These are phyloP conservation scores for Hyphantria cunea DNA, from an alignment of 1,140 invertebrate species.

Conservation along the genomic window DNA sequence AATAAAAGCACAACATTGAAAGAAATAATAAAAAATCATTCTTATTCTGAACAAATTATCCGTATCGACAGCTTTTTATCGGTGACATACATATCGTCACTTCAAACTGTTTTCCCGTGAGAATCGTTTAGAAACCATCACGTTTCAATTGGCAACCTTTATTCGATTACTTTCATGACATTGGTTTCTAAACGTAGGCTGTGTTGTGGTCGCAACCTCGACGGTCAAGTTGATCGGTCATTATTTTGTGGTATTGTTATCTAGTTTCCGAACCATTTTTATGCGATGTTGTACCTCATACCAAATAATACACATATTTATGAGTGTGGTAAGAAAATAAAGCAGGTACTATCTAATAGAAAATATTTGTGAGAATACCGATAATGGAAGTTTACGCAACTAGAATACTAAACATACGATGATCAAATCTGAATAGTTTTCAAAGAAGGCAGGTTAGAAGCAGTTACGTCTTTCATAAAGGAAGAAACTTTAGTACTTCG, in stretches of 20 bases:
- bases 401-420: too few relatives aligned
- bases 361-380: too few relatives aligned
- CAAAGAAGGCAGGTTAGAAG: too few relatives aligned
- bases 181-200: conserved; percentile 8
- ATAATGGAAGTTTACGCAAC: too few relatives aligned
- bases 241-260: conserved; percentile 7
- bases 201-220: conserved; percentile 5
- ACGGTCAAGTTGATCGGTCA: conserved; percentile 10
- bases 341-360: too few relatives aligned
- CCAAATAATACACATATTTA: too few relatives aligned
- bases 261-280: conserved; percentile 4
- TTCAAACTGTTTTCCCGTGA: conserved; percentile 5
- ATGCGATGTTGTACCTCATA: too few relatives aligned
- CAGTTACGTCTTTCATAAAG: too few relatives aligned
- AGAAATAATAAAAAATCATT: conserved; percentile 1
- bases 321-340: too few relatives aligned
- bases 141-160: conserved; percentile 4
- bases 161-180: conserved; percentile 18
- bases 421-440: too few relatives aligned
- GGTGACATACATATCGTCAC: neutral
- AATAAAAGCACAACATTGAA: too few relatives aligned
- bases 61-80: conserved; percentile 5
- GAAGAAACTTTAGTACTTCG: too few relatives aligned
- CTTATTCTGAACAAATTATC: conserved; percentile 2
- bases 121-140: conserved; percentile 2